Evolutionary conservation across 2,888 invertebrate genomes (phyloP).

Genomic region (Odontothrips loti): DNA sequence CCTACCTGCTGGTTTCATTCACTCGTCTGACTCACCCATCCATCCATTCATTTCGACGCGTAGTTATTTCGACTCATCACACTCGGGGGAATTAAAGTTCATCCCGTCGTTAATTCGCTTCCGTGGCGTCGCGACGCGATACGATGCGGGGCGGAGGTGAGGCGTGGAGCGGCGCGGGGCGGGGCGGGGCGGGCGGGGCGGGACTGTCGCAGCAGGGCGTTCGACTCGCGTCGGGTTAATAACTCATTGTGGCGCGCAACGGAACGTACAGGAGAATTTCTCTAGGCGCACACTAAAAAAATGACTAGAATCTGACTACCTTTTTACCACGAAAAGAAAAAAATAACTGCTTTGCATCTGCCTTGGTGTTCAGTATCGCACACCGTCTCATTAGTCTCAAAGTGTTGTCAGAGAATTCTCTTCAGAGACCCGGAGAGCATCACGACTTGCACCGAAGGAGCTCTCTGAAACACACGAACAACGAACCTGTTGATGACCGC

Average conservation of each 20-base stretch:
- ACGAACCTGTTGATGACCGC: background rate
- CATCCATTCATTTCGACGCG: slow-evolving; percentile 11
- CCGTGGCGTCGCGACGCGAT: background rate
- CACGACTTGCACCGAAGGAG: background rate
- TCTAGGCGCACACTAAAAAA: no score
- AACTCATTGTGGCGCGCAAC: no score
- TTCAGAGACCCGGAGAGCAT: background rate
- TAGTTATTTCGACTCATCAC: slow-evolving; percentile 2
- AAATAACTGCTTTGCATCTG: no score
- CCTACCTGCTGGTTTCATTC: no score
- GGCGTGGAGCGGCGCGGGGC: background rate
- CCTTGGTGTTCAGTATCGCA: no score
- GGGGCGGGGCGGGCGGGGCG: background rate
- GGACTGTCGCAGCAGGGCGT: background rate
- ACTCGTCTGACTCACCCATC: background rate
- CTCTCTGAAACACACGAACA: background rate
- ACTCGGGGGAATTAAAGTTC: background rate
- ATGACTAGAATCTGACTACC: no score
- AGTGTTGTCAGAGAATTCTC: no score
- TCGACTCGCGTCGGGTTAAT: no score
- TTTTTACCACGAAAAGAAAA: no score
- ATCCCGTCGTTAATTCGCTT: background rate
- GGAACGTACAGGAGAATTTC: no score
- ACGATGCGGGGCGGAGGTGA: no score
- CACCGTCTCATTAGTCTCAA: no score